These are phyloP conservation scores for Pomatorhinus ruficollis DNA, from an alignment of 2,113 vertebrate genomes.

Conservation along the genomic window DNA sequence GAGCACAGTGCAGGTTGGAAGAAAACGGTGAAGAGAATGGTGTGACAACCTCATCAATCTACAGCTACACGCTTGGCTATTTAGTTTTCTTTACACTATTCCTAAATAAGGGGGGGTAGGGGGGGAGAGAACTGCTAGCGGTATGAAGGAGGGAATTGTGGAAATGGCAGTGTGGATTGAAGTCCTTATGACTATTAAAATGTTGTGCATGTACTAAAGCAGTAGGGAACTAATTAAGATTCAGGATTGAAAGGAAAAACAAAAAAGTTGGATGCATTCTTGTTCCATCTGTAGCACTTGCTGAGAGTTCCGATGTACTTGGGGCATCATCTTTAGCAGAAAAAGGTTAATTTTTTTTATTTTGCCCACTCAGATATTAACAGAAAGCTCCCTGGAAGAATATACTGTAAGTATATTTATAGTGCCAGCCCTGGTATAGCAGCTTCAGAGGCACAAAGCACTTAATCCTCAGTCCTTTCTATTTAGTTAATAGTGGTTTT, in stretches of 20 bases:
- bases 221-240: constrained; percentile 80
- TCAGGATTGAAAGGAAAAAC: constrained; percentile 67
- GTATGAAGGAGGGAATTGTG: constrained; percentile 67
- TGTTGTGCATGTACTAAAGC: constrained; percentile 78
- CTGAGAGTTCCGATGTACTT: constrained; percentile 39
- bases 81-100: constrained; percentile 59
- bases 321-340: constrained; percentile 41
- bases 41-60: constrained; percentile 81
- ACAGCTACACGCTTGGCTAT: constrained; percentile 65
- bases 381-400: constrained; percentile 19
- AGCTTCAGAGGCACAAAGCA: constrained; percentile 41
- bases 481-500: constrained; percentile 38
- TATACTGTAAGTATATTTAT: not conserved
- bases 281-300: constrained; percentile 70
- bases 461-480: constrained; percentile 20
- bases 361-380: constrained; percentile 7
- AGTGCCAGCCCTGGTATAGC: not conserved
- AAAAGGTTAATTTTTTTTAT: not conserved
- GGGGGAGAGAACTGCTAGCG: not conserved
- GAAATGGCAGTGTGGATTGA: constrained; percentile 47
- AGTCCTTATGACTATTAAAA: constrained; percentile 75
- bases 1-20: constrained; percentile 42
- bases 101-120: not conserved
- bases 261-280: constrained; percentile 73
- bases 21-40: constrained; percentile 58